Conservation (phyloP, 2,797 vertebrate genomes). For the Pelochelys cantorii region DNA sequence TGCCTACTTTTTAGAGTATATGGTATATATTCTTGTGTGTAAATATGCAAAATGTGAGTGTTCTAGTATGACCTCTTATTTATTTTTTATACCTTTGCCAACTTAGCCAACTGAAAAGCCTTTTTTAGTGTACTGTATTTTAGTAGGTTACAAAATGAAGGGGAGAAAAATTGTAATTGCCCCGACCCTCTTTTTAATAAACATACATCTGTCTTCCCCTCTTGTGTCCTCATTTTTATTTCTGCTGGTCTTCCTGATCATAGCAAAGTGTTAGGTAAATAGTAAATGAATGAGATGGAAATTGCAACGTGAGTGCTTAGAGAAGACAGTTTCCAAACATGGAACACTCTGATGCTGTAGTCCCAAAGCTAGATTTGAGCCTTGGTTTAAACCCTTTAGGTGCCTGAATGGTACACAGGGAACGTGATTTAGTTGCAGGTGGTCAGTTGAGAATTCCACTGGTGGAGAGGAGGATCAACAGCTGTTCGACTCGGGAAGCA, state of each 20-base stretch:
- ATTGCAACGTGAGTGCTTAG: background rate
- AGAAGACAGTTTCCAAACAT: background rate
- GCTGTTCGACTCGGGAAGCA: background rate
- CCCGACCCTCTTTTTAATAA: background rate
- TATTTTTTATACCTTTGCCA: background rate
- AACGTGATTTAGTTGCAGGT: background rate
- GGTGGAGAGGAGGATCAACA: background rate
- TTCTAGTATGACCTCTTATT: background rate
- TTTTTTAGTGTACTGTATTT: background rate
- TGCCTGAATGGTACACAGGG: accelerated
- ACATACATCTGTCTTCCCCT: background rate
- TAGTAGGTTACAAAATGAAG: background rate
- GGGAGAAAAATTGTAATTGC: background rate
- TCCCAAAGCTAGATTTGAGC: accelerated
- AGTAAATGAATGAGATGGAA: accelerated
- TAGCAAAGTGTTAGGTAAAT: background rate
- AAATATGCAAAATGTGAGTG: accelerated
- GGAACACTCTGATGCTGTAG: background rate
- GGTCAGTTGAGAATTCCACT: background rate
- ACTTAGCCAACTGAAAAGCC: accelerated
- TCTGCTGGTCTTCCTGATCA: accelerated
- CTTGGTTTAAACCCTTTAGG: background rate
- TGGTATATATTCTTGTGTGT: accelerated
- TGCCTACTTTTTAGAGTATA: background rate
- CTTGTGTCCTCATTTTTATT: background rate